Evolutionary conservation across 2,797 vertebrate species (phyloP), one percentile per base, ranked within the genome.

Genomic region (Astyanax mexicanus): DNA sequence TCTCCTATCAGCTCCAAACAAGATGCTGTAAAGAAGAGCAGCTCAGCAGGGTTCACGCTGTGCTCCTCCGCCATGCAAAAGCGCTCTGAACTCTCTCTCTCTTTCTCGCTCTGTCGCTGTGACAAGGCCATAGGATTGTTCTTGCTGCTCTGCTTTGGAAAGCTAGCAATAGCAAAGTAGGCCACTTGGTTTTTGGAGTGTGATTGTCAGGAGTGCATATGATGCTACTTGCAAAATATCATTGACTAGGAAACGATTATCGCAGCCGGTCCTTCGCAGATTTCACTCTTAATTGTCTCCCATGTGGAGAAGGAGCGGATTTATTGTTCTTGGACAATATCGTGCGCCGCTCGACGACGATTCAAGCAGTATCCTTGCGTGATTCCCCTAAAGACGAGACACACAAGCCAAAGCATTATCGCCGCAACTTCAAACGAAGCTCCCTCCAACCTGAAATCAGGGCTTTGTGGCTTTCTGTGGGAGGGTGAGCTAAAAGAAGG

Each of bases 41-140:
- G 69, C 61, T 84, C 72, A 83, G 80, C 69, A 11, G 78, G 70
- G 72, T 75, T 83, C 81, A 81, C 13, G 80, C 79, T 83, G 82
- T 55, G 82, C 76, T 73, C 61, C 55, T 60, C 27, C 57, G 64
- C 72, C 60, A 25, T 72, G 60, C 74, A 62, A 61, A 66, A 78
- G 61, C 51, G 42, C 75, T 78, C 76, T 77, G 57, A 81, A 81
- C 67, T 58, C n/a, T 69, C 12, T 60, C 57, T 19, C 51, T 52
- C 64, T 75, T 65, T 69, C 42, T 69, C 8, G 3, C 57, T 38
- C 57, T 65, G 15, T 45, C n/a, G 6, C 66, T 64, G 37, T 75
- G 76, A 71, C 66, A 77, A 67, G 65, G 62, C 71, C 71, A 51
- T 19, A 42, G 68, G 57, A 83, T 83, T 80, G 47, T 76, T 78